Base-by-base conservation (phyloP, 2,113 vertebrate genomes). In the Varanus komodoensis region DNA sequence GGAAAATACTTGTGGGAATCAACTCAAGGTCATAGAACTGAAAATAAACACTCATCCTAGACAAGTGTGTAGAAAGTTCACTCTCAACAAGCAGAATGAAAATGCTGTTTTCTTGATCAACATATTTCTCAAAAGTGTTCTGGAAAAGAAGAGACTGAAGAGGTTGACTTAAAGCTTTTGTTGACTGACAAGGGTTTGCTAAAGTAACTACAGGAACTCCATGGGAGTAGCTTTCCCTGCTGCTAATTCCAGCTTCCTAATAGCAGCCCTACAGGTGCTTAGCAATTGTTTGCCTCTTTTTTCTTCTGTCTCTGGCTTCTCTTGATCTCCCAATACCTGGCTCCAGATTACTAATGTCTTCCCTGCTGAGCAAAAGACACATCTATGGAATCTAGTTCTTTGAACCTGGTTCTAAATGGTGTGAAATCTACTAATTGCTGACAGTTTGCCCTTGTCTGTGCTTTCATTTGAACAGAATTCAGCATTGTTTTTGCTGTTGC, bases 351-450 rank as follows among this genome's bases (percentile, higher is more conserved):
- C 80, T 91, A 71, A 0, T 82, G 84, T 86, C 87, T 92, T 92
- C 54, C 81, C 86, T 93, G 87, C 54, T 85, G 1, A 1, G 6
- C 64, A 84, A 44, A 34, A 86, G 87, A 95, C 68, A 29, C 57
- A 69, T 17, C 81, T 0, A 0, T 48, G 32, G 82, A 86, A 89
- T 85, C 32, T 90, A 91, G 92, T 64, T 0, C 54, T 86, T 91
- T 92, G 79, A 92, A 82, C 50, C 27, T 54, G 64, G 82, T 85
- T 90, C 83, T 86, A 61, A 85, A 78, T 86, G 61, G 89, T 57
- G 75, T 86, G 82, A 92, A 93, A 90, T 90, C 48, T 89, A 64
- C 64, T 75, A 48, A 34, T 67, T 92, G 74, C 71, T 92, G 90
- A 61, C 86, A 92, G 68, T 84, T 92, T 86, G 6, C 87, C 87